These are phyloP conservation scores for Raja brachyura DNA, from an alignment of 2,113 vertebrate genomes.

Conservation along the genomic window DNA sequence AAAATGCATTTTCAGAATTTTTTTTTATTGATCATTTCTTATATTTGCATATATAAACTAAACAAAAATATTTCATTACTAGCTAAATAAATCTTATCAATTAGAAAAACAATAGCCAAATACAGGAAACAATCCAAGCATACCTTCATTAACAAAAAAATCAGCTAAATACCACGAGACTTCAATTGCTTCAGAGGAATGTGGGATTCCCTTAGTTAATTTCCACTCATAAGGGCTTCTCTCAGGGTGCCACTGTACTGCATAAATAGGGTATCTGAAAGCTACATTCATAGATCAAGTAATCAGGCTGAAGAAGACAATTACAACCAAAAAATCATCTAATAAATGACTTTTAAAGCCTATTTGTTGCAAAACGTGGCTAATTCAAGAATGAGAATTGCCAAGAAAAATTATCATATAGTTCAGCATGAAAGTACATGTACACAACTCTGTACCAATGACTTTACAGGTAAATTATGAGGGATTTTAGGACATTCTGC, in stretches of 20 bases:
- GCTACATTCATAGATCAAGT: slow-evolving; percentile 52
- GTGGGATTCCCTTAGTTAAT: slow-evolving; percentile 54
- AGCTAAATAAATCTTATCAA: background rate
- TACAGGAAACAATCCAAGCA: background rate
- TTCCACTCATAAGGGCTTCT: slow-evolving; percentile 85
- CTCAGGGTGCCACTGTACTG: slow-evolving; percentile 90
- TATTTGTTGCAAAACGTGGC: background rate
- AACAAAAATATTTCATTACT: background rate
- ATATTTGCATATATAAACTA: slow-evolving; percentile 21
- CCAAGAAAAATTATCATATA: background rate
- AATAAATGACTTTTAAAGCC: background rate
- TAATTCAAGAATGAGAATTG: background rate
- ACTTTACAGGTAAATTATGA: background rate
- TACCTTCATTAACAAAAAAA: slow-evolving; percentile 89
- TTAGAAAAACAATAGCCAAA: background rate
- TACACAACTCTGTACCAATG: background rate
- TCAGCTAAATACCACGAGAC: slow-evolving; percentile 71
- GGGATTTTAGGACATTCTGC: background rate
- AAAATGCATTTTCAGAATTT: slow-evolving; percentile 22
- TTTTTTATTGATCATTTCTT: background rate
- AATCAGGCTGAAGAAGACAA: slow-evolving; percentile 33
- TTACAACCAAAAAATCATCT: background rate
- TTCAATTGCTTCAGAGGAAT: slow-evolving; percentile 61
- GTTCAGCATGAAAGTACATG: background rate
- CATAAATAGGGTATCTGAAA: slow-evolving; percentile 71